Evolutionary conservation across 2,888 invertebrate genomes (phyloP).

Genomic region (Tetheella fluctuosa): DNA sequence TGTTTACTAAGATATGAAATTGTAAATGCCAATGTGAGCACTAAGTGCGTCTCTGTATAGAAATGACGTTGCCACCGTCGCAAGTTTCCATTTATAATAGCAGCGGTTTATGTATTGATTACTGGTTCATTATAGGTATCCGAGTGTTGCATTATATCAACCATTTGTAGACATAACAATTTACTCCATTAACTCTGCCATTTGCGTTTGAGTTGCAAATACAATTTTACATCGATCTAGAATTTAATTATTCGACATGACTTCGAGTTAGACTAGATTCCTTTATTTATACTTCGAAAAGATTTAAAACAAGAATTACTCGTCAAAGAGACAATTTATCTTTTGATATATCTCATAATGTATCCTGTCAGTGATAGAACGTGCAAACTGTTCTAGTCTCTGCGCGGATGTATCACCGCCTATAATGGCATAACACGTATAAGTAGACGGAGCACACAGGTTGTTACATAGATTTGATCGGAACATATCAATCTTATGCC

Average conservation of each 20-base stretch:
- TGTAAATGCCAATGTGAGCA: too few species aligned
- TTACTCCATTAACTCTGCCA: neutral
- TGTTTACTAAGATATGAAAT: too few species aligned
- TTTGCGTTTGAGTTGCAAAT: neutral
- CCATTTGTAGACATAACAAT: too few species aligned
- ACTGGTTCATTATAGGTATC: too few species aligned
- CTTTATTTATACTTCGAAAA: neutral
- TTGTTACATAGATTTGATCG: conserved; percentile 8
- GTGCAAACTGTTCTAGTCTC: neutral
- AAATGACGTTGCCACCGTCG: too few species aligned
- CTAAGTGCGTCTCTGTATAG: too few species aligned
- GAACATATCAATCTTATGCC: conserved; percentile 4
- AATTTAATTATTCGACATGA: neutral
- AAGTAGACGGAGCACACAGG: neutral
- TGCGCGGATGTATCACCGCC: neutral
- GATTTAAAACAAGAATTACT: too few species aligned
- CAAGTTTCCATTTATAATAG: too few species aligned
- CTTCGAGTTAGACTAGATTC: neutral
- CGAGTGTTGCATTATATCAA: too few species aligned
- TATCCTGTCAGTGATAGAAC: neutral
- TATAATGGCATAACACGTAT: neutral
- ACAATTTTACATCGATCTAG: neutral
- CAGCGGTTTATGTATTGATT: too few species aligned
- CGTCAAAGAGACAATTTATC: conserved; percentile 5
- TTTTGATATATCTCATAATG: neutral